phyloP scores from a whole-genome alignment of 2,113 vertebrate species.

The Bolborhynchus lineola region DNA sequence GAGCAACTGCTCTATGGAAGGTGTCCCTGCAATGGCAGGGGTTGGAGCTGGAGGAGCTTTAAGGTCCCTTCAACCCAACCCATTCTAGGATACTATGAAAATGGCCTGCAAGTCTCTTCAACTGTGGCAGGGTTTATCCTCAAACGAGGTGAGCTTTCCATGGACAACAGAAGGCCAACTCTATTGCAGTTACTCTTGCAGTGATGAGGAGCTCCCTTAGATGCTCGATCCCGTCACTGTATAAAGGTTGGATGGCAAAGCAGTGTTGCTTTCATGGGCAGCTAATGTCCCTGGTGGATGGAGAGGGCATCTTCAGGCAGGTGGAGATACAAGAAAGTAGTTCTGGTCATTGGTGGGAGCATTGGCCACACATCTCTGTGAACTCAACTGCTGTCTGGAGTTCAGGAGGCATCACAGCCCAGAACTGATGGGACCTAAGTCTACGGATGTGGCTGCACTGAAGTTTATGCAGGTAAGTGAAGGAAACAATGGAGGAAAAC shows the following conservation, averaged over 20 bases:
- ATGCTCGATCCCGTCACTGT: fast-evolving
- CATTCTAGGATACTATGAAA: not conserved
- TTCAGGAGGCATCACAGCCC: not conserved
- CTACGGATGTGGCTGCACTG: not conserved
- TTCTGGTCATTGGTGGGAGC: not conserved
- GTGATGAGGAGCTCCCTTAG: not conserved
- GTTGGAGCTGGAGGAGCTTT: not conserved
- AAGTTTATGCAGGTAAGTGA: not conserved
- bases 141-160: not conserved
- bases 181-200: not conserved
- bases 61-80: fast-evolving
- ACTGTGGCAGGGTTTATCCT: not conserved
- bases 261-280: too few species aligned
- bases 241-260: not conserved
- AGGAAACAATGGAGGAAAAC: not conserved
- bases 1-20: too few species aligned
- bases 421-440: fast-evolving
- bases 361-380: not conserved
- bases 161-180: fast-evolving
- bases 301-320: not conserved
- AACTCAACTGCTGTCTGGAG: not conserved
- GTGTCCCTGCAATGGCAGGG: not conserved
- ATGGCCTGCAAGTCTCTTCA: not conserved
- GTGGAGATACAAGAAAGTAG: not conserved
- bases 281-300: not conserved